phyloP scores from a whole-genome alignment of 1,140 invertebrate genomes.

The Drosophila teissieri region DNA sequence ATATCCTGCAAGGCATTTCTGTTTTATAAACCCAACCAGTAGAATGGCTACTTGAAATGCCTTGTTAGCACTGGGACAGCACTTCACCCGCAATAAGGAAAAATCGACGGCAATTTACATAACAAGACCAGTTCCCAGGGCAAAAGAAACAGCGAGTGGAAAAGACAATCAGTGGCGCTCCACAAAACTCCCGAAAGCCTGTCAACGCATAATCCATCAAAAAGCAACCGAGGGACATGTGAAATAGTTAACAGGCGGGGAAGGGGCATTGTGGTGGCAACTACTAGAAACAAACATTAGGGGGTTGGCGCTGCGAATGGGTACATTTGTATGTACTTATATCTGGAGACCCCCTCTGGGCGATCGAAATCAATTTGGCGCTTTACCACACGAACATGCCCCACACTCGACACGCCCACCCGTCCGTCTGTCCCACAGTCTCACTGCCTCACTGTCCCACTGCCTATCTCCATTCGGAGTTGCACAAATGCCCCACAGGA shows the following conservation, averaged over 20 bases:
- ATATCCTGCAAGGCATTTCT: constrained; percentile 38
- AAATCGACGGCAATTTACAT: constrained; percentile 68
- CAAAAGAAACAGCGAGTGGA: constrained; percentile 17
- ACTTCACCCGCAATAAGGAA: constrained; percentile 66
- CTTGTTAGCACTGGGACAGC: constrained; percentile 73
- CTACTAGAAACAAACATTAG: constrained; percentile 51
- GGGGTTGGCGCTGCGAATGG: constrained; percentile 10
- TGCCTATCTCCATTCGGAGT: constrained; percentile 45
- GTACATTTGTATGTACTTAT: constrained; percentile 5
- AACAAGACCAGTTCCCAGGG: constrained; percentile 81
- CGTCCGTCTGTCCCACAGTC: constrained; percentile 29
- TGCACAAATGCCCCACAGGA: constrained; percentile 65
- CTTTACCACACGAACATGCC: constrained; percentile 79
- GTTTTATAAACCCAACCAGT: constrained; percentile 9
- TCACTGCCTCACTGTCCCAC: constrained; percentile 32
- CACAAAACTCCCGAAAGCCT: constrained; percentile 61
- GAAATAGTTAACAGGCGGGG: constrained; percentile 48
- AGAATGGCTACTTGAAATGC: constrained; percentile 33
- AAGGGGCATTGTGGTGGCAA: constrained; percentile 49
- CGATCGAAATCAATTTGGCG: constrained; percentile 82
- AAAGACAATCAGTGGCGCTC: constrained; percentile 78
- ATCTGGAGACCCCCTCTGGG: constrained; percentile 60
- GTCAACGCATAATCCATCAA: constrained; percentile 82
- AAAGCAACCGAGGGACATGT: constrained; percentile 52
- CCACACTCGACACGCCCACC: constrained; percentile 73